Conservation (phyloP, 2,888 invertebrate genomes). For the Theodoxus fluviatilis region DNA sequence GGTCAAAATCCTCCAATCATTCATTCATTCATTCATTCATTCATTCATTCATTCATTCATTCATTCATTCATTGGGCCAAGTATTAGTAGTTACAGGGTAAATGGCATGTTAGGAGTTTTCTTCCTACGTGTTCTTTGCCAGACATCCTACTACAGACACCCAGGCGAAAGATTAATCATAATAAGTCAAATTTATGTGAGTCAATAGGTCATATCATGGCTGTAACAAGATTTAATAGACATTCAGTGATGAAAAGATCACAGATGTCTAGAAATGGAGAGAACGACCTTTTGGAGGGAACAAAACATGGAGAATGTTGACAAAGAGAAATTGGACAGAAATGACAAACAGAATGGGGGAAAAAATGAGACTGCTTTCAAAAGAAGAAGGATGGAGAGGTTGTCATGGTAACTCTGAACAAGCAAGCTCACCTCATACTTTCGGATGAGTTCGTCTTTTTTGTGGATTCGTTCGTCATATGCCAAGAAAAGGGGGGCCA, state of each 20-base stretch:
- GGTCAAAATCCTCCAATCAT: no score
- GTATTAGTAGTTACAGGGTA: no score
- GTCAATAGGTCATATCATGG: no score
- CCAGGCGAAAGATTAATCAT: no score
- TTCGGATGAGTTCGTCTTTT: constrained; percentile 50
- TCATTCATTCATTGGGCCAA: no score
- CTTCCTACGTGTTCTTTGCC: no score
- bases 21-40: no score
- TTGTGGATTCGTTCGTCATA: constrained; percentile 63
- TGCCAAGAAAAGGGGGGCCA: constrained; percentile 63
- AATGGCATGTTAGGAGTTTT: no score
- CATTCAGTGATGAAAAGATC: not conserved
- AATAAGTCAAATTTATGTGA: no score
- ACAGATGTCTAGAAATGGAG: not conserved
- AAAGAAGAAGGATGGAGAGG: not conserved
- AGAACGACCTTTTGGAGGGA: not conserved
- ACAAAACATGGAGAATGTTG: not conserved
- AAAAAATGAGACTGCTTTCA: not conserved
- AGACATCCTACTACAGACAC: no score
- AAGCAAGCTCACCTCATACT: constrained; percentile 47
- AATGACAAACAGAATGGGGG: not conserved
- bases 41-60: no score
- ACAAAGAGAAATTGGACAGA: not conserved
- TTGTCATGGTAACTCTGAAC: not conserved
- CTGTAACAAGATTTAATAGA: no score